phyloP scores from a whole-genome alignment of 1,140 invertebrate genomes.

The Drosophila santomea region DNA sequence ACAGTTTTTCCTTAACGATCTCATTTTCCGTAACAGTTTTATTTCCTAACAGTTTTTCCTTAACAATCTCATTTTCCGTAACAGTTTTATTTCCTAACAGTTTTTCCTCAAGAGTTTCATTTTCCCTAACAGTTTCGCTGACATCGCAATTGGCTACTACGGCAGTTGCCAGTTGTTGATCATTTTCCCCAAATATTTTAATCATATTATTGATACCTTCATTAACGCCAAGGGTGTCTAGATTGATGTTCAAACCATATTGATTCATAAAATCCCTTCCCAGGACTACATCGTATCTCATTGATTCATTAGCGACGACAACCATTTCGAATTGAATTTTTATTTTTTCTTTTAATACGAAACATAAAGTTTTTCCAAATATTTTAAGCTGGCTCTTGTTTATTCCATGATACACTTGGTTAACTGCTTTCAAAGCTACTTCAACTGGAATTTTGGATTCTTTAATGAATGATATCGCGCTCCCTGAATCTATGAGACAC shows the following conservation, averaged over 20 bases:
- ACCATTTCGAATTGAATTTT: conserved; percentile 3
- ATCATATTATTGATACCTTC: background rate
- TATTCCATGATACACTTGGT: no score
- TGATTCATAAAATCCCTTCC: conserved; percentile 9
- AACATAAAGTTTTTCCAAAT: no score
- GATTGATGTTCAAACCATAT: conserved; percentile 2
- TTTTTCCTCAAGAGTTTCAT: background rate
- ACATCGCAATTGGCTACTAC: no score
- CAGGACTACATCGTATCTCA: background rate
- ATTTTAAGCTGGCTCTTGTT: no score
- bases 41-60: background rate
- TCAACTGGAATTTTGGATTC: no score
- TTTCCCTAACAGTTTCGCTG: background rate
- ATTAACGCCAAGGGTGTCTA: background rate
- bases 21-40: background rate
- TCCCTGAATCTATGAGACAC: no score
- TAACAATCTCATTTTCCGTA: background rate
- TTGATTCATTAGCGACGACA: conserved; percentile 19
- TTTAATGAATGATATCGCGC: no score
- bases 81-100: background rate
- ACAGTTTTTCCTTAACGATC: background rate
- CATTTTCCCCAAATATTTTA: background rate
- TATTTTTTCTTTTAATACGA: no score
- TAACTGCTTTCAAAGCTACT: no score
- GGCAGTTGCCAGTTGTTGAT: background rate